Percentiles rank a stretch among this genome's conserved stretches.
Evolutionary conservation across 2,113 vertebrate species (phyloP).

Genomic region (Catharus fuscescens): DNA sequence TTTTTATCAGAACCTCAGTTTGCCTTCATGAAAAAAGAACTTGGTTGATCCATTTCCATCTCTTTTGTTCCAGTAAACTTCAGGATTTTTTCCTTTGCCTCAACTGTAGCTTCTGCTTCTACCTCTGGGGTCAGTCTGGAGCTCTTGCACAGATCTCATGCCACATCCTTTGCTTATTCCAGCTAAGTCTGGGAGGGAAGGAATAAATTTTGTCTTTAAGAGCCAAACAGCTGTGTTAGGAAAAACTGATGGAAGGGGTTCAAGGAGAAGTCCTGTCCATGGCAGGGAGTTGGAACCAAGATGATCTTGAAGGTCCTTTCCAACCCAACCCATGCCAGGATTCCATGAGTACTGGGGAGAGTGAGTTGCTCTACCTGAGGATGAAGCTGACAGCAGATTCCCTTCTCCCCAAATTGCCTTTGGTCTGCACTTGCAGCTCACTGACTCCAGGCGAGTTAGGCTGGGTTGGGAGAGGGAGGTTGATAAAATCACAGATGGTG

Average conservation of each 20-base stretch:
- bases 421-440: neutral
- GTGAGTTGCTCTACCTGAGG: rapidly evolving
- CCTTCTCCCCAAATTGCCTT: neutral
- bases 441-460: neutral
- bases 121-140: neutral
- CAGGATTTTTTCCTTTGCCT: neutral
- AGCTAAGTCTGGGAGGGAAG: neutral
- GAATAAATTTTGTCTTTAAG: neutral
- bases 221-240: neutral
- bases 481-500: neutral
- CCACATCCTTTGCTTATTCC: neutral
- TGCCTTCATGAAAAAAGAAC: neutral
- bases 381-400: neutral
- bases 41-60: neutral
- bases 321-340: neutral
- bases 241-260: neutral
- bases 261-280: neutral
- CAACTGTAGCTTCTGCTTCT: neutral
- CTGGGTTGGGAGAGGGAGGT: neutral
- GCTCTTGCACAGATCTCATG: neutral
- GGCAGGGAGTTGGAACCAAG: neutral
- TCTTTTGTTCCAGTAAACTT: neutral
- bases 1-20: neutral
- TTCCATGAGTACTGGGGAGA: neutral
- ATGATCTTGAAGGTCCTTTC: neutral